A percentile compares a stretch with the other conserved stretches of the same genome.
Conservation (phyloP, 2,113 vertebrate genomes). For the Paratilapia polleni region DNA sequence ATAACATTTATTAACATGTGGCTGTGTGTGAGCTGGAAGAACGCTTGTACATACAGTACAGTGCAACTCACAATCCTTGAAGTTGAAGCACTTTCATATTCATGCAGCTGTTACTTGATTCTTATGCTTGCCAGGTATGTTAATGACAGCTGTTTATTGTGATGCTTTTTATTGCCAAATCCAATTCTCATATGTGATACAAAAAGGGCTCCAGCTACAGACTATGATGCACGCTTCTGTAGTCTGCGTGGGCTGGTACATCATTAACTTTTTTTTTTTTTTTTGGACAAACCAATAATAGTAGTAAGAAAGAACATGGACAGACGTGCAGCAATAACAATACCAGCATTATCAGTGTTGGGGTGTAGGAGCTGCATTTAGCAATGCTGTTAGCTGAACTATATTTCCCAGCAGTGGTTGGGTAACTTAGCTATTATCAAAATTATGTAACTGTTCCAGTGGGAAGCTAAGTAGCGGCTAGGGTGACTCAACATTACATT, state of each 20-base stretch:
- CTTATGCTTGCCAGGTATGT: not conserved
- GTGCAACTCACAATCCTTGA: not conserved
- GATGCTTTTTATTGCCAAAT: not conserved
- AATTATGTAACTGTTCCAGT: not conserved
- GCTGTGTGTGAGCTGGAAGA: not conserved
- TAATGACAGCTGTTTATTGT: not conserved
- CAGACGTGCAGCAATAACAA: not conserved
- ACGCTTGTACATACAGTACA: not conserved
- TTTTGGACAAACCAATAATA: conserved; percentile 2
- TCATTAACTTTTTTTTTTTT: not conserved
- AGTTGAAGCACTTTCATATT: conserved; percentile 1
- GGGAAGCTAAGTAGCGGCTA: not conserved
- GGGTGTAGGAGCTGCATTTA: not conserved
- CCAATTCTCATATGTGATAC: not conserved
- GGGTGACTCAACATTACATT: not conserved
- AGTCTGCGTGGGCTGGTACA: not conserved
- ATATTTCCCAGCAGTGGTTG: not conserved
- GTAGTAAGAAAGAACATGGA: not conserved
- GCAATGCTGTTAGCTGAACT: not conserved
- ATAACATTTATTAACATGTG: not conserved
- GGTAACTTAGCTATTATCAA: not conserved
- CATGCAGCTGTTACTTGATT: not conserved
- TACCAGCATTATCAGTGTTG: not conserved
- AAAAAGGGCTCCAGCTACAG: not conserved
- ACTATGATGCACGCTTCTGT: not conserved